Conservation (phyloP, 2,797 vertebrate species). For the Poecile montanus region DNA sequence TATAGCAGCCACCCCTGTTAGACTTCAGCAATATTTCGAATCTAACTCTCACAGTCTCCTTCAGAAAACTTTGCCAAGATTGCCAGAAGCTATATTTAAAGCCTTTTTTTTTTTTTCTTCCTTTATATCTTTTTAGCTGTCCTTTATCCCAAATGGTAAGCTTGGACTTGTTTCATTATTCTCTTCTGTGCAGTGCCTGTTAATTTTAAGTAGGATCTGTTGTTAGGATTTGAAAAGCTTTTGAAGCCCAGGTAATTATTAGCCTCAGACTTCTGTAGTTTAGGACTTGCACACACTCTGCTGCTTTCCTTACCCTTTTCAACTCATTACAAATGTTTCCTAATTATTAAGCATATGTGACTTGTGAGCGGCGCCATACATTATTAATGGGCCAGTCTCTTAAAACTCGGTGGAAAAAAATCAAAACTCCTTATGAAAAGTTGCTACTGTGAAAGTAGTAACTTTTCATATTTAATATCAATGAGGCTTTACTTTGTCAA, state of each 20-base stretch:
- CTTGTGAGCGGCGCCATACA: slow-evolving; percentile 18
- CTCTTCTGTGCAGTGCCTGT: background rate
- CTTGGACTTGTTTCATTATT: slow-evolving; percentile 19
- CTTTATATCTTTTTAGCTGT: background rate
- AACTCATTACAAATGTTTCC: slow-evolving; percentile 56
- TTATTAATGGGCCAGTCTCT: slow-evolving; percentile 41
- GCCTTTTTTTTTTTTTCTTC: rapidly evolving
- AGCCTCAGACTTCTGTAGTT: slow-evolving; percentile 17
- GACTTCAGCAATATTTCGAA: background rate
- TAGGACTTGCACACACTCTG: background rate
- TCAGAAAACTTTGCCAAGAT: slow-evolving; percentile 33
- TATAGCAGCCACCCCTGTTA: background rate
- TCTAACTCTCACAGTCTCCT: slow-evolving; percentile 4
- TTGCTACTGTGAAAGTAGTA: slow-evolving; percentile 28
- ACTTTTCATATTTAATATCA: slow-evolving; percentile 50
- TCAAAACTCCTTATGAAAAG: slow-evolving; percentile 32
- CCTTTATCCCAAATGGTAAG: background rate
- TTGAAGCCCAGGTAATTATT: slow-evolving; percentile 60
- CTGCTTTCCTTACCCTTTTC: slow-evolving; percentile 36
- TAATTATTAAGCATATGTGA: slow-evolving; percentile 56
- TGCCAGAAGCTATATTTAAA: slow-evolving; percentile 39
- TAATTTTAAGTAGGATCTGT: slow-evolving; percentile 51
- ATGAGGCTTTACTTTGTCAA: slow-evolving; percentile 39
- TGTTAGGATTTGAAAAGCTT: slow-evolving; percentile 30
- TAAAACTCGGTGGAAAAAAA: slow-evolving; percentile 24